Percentiles rank a stretch among this genome's conserved stretches.
Evolutionary conservation across 2,888 invertebrate genomes (phyloP).

Genomic region (Eilema caniola): DNA sequence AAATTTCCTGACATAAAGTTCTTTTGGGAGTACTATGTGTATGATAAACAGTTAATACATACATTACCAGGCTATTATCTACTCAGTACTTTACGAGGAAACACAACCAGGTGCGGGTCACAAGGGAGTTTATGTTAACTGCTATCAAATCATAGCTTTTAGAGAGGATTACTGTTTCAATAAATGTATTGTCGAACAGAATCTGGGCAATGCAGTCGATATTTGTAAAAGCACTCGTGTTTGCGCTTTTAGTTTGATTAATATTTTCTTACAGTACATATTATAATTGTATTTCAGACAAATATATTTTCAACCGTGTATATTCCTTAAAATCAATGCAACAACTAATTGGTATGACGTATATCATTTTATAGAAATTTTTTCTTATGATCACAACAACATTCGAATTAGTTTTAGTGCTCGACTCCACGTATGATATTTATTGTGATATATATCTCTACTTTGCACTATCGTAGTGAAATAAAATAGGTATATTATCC

Average conservation of each 20-base stretch:
- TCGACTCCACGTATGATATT: background rate
- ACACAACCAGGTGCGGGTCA: slow-evolving; percentile 38
- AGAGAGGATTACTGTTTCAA: slow-evolving; percentile 62
- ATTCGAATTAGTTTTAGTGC: background rate
- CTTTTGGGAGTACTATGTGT: slow-evolving; percentile 21
- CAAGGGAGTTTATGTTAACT: slow-evolving; percentile 63
- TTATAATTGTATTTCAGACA: background rate
- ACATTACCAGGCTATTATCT: slow-evolving; percentile 44
- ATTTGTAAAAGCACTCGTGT: slow-evolving; percentile 40
- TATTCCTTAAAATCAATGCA: background rate
- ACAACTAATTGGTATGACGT: too few species aligned
- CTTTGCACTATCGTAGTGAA: background rate
- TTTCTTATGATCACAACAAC: too few species aligned
- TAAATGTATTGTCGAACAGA: slow-evolving; percentile 55
- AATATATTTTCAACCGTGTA: background rate
- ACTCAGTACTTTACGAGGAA: slow-evolving; percentile 35
- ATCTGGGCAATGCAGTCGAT: slow-evolving; percentile 46
- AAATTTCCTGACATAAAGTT: slow-evolving; percentile 14
- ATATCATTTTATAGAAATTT: too few species aligned
- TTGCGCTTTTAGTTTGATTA: slow-evolving; percentile 56
- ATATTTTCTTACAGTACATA: slow-evolving; percentile 32
- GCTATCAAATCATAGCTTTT: slow-evolving; percentile 66
- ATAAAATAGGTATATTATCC: background rate
- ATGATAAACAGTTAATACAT: slow-evolving; percentile 39
- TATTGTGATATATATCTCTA: background rate